Evolutionary conservation across 2,113 vertebrate species (phyloP), one percentile per base, ranked within the genome.

Genomic region (Struthio camelus): DNA sequence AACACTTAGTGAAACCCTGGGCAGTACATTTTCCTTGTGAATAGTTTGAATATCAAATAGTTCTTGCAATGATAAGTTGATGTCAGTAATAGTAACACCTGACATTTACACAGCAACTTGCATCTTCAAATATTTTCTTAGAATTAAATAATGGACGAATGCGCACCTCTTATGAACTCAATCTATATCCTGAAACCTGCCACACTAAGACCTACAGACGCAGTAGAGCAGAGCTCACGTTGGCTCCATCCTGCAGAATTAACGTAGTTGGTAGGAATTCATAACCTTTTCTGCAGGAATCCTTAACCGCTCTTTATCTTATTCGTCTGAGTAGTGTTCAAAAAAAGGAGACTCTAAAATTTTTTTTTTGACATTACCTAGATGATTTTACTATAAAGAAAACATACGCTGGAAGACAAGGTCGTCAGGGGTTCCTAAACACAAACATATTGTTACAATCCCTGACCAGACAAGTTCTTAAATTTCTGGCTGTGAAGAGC

Each of bases 21-120:
- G 67, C 62, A 83, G 54, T 77, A 46, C 30, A 42, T 92, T 89
- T 94, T 94, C 34, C 83, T 85, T 77, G 36, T 94, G 84, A 87
- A 80, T 94, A 87, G 61, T 53, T 14, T 94, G 80, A 87, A 87
- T 94, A 94, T 62, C 62, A 91, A 95, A 92, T 64, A 93, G 46
- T 73, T 92, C 50, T 81, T 12, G 1, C 86, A 91, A 72, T 78
- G 40, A 48, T 65, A 65, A 80, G 50, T 69, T 81, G 70, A 61
- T 82, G 86, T 83, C 87, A 93, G 81, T 56, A 81, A 80, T 91
- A 94, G 59, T 42, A 71, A 42, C 76, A 82, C 20, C 71, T 90
- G 92, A 78, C 76, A 88, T 88, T 94, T 94, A 91, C 65, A 85
- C 42, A 69, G 65, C 32, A 95, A 81, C 72, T 28, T 81, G 51